Conservation (phyloP, 2,113 vertebrate genomes). For the Dipodomys merriami region DNA sequence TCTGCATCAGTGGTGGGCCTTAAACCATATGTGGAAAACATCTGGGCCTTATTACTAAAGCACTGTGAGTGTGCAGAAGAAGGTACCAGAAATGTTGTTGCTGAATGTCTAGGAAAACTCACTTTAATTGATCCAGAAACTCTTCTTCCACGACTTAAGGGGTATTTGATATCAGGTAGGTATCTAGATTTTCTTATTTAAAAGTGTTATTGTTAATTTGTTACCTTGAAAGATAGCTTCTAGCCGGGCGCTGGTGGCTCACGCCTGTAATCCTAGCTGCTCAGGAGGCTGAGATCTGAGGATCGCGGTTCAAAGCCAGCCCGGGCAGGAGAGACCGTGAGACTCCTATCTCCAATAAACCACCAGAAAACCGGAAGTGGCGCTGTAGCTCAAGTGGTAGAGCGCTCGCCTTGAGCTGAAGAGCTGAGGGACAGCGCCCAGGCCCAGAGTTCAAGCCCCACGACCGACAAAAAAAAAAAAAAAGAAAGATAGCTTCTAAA, state of each 20-base stretch:
- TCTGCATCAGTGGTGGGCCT: conserved; percentile 95
- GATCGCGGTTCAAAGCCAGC: no score
- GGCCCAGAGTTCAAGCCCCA: no score
- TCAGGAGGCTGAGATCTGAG: no score
- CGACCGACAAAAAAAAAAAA: no score
- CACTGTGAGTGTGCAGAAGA: conserved; percentile 99
- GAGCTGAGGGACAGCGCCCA: no score
- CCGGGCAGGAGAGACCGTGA: no score
- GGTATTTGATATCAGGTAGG: conserved; percentile 96
- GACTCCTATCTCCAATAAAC: no score
- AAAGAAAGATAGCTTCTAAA: background rate
- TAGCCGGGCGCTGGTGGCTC: no score
- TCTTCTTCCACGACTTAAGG: conserved; percentile 96
- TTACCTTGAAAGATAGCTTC: conserved; percentile 15
- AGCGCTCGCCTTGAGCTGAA: no score
- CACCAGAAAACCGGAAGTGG: no score
- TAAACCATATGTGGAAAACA: conserved; percentile 97
- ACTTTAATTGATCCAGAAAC: conserved; percentile 98
- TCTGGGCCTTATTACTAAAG: conserved; percentile 96
- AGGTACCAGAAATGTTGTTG: conserved; percentile 98
- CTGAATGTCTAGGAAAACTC: conserved; percentile 98
- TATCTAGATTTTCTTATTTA: conserved; percentile 47
- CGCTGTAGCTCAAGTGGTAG: no score
- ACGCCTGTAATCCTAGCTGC: no score
- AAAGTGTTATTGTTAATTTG: background rate